A percentile compares a stretch with the other conserved stretches of the same genome.
These are phyloP conservation scores for Xanthia togata DNA, from an alignment of 2,888 invertebrate genomes.

Conservation along the genomic window DNA sequence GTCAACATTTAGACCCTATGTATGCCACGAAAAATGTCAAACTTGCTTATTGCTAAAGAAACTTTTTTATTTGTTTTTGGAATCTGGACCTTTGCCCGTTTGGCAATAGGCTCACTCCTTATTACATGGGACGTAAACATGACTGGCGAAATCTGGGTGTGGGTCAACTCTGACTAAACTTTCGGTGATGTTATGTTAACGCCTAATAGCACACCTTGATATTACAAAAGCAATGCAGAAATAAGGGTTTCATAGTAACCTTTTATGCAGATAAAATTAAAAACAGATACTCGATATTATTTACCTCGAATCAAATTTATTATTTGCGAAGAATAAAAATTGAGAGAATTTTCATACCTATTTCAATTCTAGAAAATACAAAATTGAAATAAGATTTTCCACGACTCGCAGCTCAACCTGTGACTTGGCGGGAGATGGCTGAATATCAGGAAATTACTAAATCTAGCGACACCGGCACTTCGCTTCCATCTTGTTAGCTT, in stretches of 20 bases:
- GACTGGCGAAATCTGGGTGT: too few species aligned
- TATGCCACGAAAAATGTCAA: background rate
- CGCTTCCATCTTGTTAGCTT: conserved; percentile 1
- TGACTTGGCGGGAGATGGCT: background rate
- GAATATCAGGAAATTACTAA: conserved; percentile 37
- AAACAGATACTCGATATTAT: background rate
- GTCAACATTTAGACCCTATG: too few species aligned
- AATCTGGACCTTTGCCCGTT: too few species aligned
- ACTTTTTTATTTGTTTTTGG: too few species aligned
- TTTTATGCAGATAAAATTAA: too few species aligned
- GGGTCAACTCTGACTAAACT: too few species aligned
- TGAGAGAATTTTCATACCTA: background rate
- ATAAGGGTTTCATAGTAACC: background rate
- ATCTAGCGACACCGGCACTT: conserved; percentile 20
- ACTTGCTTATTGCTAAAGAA: background rate
- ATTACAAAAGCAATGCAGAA: background rate
- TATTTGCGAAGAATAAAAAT: background rate
- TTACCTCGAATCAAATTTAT: background rate
- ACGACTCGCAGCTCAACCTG: background rate
- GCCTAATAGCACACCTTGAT: too few species aligned
- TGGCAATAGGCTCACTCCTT: too few species aligned
- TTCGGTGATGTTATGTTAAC: too few species aligned
- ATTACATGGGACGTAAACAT: too few species aligned
- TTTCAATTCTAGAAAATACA: background rate
- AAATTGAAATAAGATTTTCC: conserved; percentile 32